Evolutionary conservation across 2,797 vertebrate species (phyloP), one percentile per base, ranked within the genome.

Genomic region (Crocodylus rhombifer): DNA sequence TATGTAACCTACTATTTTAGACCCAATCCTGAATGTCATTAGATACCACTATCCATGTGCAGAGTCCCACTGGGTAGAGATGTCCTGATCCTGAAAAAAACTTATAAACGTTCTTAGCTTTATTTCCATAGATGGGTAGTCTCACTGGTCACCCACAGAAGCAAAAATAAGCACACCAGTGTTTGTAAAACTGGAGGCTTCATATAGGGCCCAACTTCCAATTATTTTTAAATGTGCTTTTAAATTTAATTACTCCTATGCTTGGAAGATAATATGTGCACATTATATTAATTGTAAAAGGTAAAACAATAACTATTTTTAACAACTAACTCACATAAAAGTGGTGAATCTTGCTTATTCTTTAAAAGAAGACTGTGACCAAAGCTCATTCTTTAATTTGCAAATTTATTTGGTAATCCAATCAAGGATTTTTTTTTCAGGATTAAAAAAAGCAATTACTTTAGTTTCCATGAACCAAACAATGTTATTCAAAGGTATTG

Each of bases 321-420:
- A 95, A 78, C 76, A 84, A 2, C 26, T 65, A 30, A 71, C 33
- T 90, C 56, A 26, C 7, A 73, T 63, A 77, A 26, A 89, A 17
- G 58, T 2, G 1, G 21, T 55, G 73, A 89, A 6, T 61, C 65
- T 14, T 51, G 62, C 63, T 95, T 88, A 88, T 71, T 14, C 8
- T 14, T n/a, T 77, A 25, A 73, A 51, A 73, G 23, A 33, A 25
- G 36, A 42, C 21, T 73, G 25, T 51, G 36, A 73, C 36, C 69
- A 51, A 51, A 73, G 7, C 73, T 76, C 74, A 8, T 60, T 79
- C 15, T 9, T 61, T 78, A 80, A 80, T n/a, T 82, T 21, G 42
- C 18, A 91, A 94, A 63, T 3, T 77, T 67, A 79, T 93, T 88
- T 86, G 17, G 14, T 67, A 84, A 88, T 67, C 28, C 23, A 61